Evolutionary conservation across 2,888 invertebrate species (phyloP), one percentile per base, ranked within the genome.

Genomic region (Mellilla xanthometata): DNA sequence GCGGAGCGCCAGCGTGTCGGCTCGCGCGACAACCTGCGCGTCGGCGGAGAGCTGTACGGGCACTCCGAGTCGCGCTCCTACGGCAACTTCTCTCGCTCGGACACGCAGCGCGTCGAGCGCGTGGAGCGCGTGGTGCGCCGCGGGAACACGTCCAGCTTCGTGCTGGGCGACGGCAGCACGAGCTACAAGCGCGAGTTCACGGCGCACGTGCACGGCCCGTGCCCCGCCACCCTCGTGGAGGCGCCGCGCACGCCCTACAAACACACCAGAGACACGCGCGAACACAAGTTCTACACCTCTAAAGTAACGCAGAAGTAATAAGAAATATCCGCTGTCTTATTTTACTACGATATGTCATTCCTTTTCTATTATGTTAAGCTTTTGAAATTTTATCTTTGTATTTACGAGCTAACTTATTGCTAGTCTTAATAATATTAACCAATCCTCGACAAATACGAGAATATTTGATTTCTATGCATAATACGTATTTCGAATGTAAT

Each of bases 261-360:
- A 77, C 96, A 96, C 68, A 95, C 95, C 13, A 91, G 96, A 53
- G 95, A 96, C 75, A 95, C 96, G 7, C 94, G 93, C 59, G 94
- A 95, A 68, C 96, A 96, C 79, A 95, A 95, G 75, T 96, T 95
- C 76, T 96, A 95, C 74, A 91, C 95, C 72, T 91, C 94, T 1
- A 92, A 93, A 72, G 90, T 92, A 49, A 90, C 89, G 26, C 91
- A 82, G 57, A 68, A 68, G 59, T 68, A 62, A 47, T 15, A 64
- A 49, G 15, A 12, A 8, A 32, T 19, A 77, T 78, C 76, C 75
- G 74, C 63, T 76, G 65, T 67, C 24, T 2, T 27, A 50, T 48
- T 63, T 60, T 61, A 43, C 26, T 39, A 15, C 15, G 15, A 19
- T 11, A 24, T 51, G 39, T 46, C 52, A 54, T 54, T 57, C 54